Evolutionary conservation across 2,113 vertebrate species (phyloP), one percentile per base, ranked within the genome.

Genomic region (Centropus unirufus): DNA sequence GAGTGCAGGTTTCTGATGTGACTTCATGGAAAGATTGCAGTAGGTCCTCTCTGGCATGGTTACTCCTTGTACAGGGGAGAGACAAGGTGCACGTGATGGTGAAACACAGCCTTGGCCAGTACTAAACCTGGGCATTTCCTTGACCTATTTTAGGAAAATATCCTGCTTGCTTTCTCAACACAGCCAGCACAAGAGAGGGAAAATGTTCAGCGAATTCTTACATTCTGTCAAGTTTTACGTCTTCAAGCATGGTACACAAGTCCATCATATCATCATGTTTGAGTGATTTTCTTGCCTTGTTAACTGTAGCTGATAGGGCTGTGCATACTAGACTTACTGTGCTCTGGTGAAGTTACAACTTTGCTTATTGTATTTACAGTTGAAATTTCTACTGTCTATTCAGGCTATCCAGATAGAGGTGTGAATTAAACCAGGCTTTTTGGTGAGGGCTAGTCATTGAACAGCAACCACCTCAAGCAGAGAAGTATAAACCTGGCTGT

Each of bases 221-320:
- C 36, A 18, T 30, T 46, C 62, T 77, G 68, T 9, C 34, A 40
- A 17, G 30, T 49, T 74, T 75, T 36, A 22, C 27, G 32, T 22
- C 36, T 82, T 57, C 5, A 20, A 24, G 46, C 36, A 67, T 1
- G 4, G 9, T 23, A 11, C 46, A 64, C 40, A 34, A 63, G 19
- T 58, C 39, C 77, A 39, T 24, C 40, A n/a, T 36, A 11, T 2
- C 2, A 0, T 39, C n/a, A 29, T 1, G 8, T 59, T 0, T 59
- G 26, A 58, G n/a, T 36, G 32, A 7, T 73, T 63, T 79, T 76
- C 23, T 39, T 75, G 9, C 27, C 27, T 44, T 64, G 57, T 52
- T 67, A 13, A 5, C 52, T 74, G 46, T 27, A 54, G 17, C 51
- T 67, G 32, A 29, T 40, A 72, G 47, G 11, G 18, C 4, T 44